Evolutionary conservation across 2,113 vertebrate species (phyloP).

Genomic region (Platichthys stellatus): DNA sequence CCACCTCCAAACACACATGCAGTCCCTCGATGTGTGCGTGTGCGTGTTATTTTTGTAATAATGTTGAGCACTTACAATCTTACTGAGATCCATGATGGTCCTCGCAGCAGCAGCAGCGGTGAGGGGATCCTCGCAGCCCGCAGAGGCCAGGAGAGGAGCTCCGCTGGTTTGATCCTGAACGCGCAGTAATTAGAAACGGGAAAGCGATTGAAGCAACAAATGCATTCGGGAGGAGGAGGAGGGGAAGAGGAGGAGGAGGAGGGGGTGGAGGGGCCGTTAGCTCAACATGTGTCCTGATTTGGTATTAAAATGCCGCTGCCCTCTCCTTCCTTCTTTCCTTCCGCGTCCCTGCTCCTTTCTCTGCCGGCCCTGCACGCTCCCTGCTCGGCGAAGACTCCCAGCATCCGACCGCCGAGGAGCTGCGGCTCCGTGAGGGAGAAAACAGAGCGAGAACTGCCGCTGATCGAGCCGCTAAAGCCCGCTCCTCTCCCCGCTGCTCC

Average conservation of each 20-base stretch:
- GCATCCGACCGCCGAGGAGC: slow-evolving; percentile 61
- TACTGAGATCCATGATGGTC: slow-evolving; percentile 81
- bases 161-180: slow-evolving; percentile 47
- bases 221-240: slow-evolving; percentile 65
- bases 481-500: slow-evolving; percentile 31
- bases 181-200: slow-evolving; percentile 61
- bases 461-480: not conserved
- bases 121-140: slow-evolving; percentile 31
- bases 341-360: slow-evolving; percentile 44
- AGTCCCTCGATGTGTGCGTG: not conserved
- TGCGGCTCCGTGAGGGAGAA: slow-evolving; percentile 5
- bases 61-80: slow-evolving; percentile 80
- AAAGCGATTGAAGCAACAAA: slow-evolving; percentile 59
- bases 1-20: slow-evolving; percentile 36
- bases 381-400: slow-evolving; percentile 48
- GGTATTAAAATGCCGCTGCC: slow-evolving; percentile 68
- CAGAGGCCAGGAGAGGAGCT: slow-evolving; percentile 16
- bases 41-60: not conserved
- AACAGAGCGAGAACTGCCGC: slow-evolving; percentile 11
- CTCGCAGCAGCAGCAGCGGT: not conserved
- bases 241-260: slow-evolving; percentile 4
- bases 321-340: slow-evolving; percentile 24
- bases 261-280: slow-evolving; percentile 66
- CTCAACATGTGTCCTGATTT: slow-evolving; percentile 84
- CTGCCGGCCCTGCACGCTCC: slow-evolving; percentile 38